Percentiles rank a stretch among this genome's conserved stretches.
Evolutionary conservation across 2,113 vertebrate genomes (phyloP).

Genomic region (Hippolais icterina): DNA sequence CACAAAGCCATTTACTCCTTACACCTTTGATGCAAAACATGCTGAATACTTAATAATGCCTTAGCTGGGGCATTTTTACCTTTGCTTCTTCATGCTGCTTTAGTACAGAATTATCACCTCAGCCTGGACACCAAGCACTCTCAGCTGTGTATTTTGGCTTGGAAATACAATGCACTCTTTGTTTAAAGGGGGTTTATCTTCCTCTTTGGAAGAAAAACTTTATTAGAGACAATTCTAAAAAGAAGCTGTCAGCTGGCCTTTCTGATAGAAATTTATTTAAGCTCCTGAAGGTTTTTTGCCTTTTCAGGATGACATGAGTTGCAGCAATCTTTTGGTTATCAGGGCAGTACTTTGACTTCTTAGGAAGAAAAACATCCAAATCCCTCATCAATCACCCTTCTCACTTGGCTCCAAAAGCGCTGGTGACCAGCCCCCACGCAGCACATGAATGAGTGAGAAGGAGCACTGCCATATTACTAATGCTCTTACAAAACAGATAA

Average conservation of each 20-base stretch:
- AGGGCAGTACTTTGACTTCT: neutral
- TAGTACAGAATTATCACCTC: neutral
- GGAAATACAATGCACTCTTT: neutral
- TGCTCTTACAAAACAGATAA: neutral
- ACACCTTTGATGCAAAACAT: neutral
- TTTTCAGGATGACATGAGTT: neutral
- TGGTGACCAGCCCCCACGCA: neutral
- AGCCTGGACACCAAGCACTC: neutral
- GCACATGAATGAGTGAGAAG: neutral
- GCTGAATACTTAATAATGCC: neutral
- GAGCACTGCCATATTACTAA: neutral
- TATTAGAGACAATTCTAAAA: neutral
- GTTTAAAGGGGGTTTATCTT: neutral
- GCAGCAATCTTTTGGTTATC: neutral
- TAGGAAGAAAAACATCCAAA: neutral
- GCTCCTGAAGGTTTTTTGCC: neutral
- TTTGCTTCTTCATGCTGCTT: neutral
- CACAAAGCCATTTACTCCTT: neutral
- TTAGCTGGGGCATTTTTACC: neutral
- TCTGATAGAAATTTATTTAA: neutral
- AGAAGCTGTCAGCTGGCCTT: neutral
- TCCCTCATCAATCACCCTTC: neutral
- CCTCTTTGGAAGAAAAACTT: neutral
- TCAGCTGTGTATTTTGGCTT: neutral
- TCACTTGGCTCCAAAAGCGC: neutral